A percentile compares a stretch with the other conserved stretches of the same genome.
These are phyloP conservation scores for Epizoanthus fatuus DNA, from an alignment of 92 coral and sea anemone species.

Conservation along the genomic window DNA sequence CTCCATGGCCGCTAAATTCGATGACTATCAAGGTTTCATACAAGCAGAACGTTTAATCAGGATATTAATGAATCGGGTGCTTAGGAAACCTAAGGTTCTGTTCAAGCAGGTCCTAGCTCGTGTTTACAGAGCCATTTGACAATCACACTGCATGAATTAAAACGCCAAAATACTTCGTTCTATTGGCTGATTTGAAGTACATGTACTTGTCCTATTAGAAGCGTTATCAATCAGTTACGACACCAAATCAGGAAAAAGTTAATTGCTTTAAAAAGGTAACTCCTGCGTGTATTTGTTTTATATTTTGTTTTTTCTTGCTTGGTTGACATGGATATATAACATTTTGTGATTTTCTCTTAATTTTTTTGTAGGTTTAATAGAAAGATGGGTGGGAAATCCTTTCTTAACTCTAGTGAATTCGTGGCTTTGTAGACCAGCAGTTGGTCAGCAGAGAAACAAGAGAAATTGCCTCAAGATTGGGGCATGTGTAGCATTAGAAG, in stretches of 20 bases:
- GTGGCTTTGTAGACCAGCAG: background rate
- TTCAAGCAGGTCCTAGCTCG: background rate
- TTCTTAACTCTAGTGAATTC: too few relatives aligned
- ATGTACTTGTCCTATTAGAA: background rate
- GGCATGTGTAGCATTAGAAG: background rate
- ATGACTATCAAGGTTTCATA: background rate
- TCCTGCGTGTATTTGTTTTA: too few relatives aligned
- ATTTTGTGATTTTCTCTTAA: too few relatives aligned
- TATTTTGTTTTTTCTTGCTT: too few relatives aligned
- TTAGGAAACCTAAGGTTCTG: background rate
- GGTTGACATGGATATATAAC: too few relatives aligned
- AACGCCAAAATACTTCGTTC: background rate
- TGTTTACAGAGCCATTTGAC: background rate
- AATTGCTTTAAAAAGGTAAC: too few relatives aligned
- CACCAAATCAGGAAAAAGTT: too few relatives aligned
- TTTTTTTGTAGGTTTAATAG: too few relatives aligned
- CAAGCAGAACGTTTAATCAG: background rate
- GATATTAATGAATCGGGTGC: too few relatives aligned
- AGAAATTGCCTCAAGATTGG: background rate
- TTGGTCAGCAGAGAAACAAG: background rate
- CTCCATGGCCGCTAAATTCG: background rate
- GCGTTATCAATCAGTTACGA: too few relatives aligned
- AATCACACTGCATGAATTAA: conserved; percentile 1
- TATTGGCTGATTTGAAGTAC: background rate
- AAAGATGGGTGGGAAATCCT: too few relatives aligned